Percentiles rank a stretch among this genome's conserved stretches.
Conservation (phyloP, 2,888 invertebrate genomes). For the Caenorhabditis becei region DNA sequence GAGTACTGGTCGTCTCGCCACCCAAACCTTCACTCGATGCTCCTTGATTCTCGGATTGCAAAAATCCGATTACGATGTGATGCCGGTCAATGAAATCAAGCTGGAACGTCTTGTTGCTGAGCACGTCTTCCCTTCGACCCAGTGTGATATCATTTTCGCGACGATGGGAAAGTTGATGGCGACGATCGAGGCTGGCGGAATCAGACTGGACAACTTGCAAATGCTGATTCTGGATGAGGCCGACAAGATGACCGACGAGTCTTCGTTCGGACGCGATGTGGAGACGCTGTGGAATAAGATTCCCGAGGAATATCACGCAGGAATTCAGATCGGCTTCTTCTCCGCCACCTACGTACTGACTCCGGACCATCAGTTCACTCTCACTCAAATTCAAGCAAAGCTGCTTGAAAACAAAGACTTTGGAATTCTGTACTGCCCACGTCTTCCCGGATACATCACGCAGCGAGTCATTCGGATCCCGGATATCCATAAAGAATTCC, state of each 20-base stretch:
- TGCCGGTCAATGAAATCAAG: slow-evolving; percentile 25
- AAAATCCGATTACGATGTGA: neutral
- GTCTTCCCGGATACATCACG: slow-evolving; percentile 38
- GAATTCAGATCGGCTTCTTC: slow-evolving; percentile 36
- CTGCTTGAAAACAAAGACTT: slow-evolving; percentile 11
- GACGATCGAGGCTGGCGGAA: neutral
- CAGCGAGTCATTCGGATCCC: slow-evolving; percentile 33
- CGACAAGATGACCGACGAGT: slow-evolving; percentile 62
- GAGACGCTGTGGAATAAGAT: slow-evolving; percentile 29
- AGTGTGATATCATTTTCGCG: slow-evolving; percentile 45
- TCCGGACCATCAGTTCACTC: neutral
- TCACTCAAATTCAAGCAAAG: neutral
- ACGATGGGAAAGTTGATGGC: slow-evolving; percentile 52
- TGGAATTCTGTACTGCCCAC: slow-evolving; percentile 4
- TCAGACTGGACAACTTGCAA: slow-evolving; percentile 39
- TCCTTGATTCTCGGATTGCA: slow-evolving; percentile 18
- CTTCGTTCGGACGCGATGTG: slow-evolving; percentile 53
- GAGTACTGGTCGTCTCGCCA: slow-evolving; percentile 24
- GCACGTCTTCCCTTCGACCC: neutral
- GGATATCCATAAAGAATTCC: neutral
- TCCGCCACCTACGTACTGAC: slow-evolving; percentile 36
- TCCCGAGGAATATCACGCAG: neutral
- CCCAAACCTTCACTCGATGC: slow-evolving; percentile 28
- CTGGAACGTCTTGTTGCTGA: slow-evolving; percentile 24
- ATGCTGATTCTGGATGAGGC: slow-evolving; percentile 65